Base-by-base conservation (phyloP, 2,888 invertebrate genomes). In the Stenurella melanura region DNA sequence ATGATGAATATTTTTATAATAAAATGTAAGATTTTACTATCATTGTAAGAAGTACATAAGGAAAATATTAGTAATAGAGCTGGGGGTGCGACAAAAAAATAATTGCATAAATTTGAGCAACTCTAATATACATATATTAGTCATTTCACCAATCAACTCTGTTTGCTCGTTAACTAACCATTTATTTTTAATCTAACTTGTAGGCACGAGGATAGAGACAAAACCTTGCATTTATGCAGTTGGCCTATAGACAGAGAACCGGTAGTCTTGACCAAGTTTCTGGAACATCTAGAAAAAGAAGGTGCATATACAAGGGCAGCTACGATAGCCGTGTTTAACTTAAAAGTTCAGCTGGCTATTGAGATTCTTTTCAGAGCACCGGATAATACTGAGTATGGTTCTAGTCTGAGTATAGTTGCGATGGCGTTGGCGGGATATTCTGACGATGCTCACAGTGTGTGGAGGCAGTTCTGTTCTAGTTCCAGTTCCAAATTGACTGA, bases 291-390 rank as follows among this genome's bases (percentile, higher is more conserved):
- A 57, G 95, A 95, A 88, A 93, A 93, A 73, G 94, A 94, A 87
- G 93, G 93, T 87, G 92, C 94, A 83, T 93, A 94, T 90, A 93
- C 95, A 74, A 93, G 97, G 87, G 97, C 97, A 57, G 97, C 98
- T 54, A 96, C 98, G 75, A 94, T 98, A 74, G 96, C 97, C 66
- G 94, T 97, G 72, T 98, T 98, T 90, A 96, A 97, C 89, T 92
- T 98, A 84, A 94, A 96, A 87, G 92, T 98, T 82, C 93, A 94
- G 75, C 90, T 93, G 84, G 97, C 98, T 38, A 95, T 98, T 74
- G 95, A 96, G 85, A 95, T 97, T 85, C 92, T 98, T 75, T 95
- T 95, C 80, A 92, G 94, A 81, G 96, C 95, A 4, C 93, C 93
- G 11, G 84, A 84, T 42, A 83, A 81, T 66, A 76, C 78, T 5